phyloP scores from a whole-genome alignment of 2,888 invertebrate species.

The Leucophenga maculata region DNA sequence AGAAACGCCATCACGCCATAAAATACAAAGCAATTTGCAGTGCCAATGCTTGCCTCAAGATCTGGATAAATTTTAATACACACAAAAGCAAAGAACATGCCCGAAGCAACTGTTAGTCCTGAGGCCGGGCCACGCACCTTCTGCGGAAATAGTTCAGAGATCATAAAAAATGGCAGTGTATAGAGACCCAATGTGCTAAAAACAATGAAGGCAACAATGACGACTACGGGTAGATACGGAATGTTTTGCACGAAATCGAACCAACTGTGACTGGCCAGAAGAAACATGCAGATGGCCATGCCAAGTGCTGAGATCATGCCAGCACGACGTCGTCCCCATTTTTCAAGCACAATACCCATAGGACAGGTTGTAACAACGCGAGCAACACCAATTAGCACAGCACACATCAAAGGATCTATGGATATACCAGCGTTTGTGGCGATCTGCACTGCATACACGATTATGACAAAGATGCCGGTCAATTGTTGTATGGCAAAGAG shows the following conservation, averaged over 20 bases:
- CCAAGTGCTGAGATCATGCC: slow-evolving; percentile 78
- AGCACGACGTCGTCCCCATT: slow-evolving; percentile 77
- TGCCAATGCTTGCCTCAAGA: slow-evolving; percentile 76
- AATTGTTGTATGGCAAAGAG: slow-evolving; percentile 81
- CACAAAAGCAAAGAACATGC: slow-evolving; percentile 78
- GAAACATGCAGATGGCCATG: slow-evolving; percentile 76
- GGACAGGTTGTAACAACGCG: slow-evolving; percentile 77
- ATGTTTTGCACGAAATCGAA: slow-evolving; percentile 53
- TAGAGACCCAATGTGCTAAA: slow-evolving; percentile 74
- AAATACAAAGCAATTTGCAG: slow-evolving; percentile 77
- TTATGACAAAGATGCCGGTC: slow-evolving; percentile 81
- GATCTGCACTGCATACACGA: slow-evolving; percentile 81
- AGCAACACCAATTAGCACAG: slow-evolving; percentile 78
- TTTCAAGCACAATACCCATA: slow-evolving; percentile 77
- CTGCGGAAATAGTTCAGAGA: slow-evolving; percentile 81
- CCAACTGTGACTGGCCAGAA: slow-evolving; percentile 74
- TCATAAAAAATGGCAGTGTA: slow-evolving; percentile 83
- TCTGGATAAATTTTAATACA: slow-evolving; percentile 80
- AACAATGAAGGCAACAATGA: slow-evolving; percentile 70
- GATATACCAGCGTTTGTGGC: slow-evolving; percentile 77
- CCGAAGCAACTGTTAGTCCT: slow-evolving; percentile 78
- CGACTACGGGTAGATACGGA: slow-evolving; percentile 62
- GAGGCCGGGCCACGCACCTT: slow-evolving; percentile 78
- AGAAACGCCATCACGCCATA: slow-evolving; percentile 77
- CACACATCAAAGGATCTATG: slow-evolving; percentile 79